Evolutionary conservation across 2,888 invertebrate genomes (phyloP), one percentile per base, ranked within the genome.

Genomic region (Mythimna albipuncta): DNA sequence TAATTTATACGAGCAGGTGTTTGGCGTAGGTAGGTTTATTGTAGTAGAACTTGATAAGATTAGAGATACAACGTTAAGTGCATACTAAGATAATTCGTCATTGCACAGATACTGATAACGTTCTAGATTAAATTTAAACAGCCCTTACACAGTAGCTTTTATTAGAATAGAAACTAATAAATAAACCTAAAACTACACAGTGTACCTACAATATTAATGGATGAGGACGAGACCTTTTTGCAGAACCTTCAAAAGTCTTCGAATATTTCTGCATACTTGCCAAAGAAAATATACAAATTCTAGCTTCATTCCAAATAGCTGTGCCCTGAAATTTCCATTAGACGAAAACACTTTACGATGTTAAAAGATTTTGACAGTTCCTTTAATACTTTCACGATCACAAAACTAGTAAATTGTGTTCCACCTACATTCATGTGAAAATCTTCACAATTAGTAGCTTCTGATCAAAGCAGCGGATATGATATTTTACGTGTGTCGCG

Each of bases 391-490:
- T 62, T 65, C 64, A 67, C 54, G 65, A 72, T 75, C 64, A 72
- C 64, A 74, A 70, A 83, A 72, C 73, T 69, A 75, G 75, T 81
- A 78, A 81, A 82, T 82, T 72, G 50, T 55, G 58, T 83, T 77
- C 73, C 67, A 74, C 75, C 72, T 72, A 83, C 71, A 77, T 71
- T 58, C 13, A 32, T 78, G 77, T 71, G 79, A 79, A 75, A 80
- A 80, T 77, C 64, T 77, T 75, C 75, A 75, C 81, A 84, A 86
- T 86, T 84, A 85, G 77, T 64, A 67, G 57, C 69, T 61, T 44
- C 57, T 73, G 81, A 83, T 87, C 87, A 87, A 87, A 87, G 87
- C 35, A 67, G 41, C 86, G 87, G 87, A 87, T 79, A 87, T 81
- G 69, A 87, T 87, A 87, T 81, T 85, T 85, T 81, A 81, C 79